phyloP scores from a whole-genome alignment of 2,888 invertebrate genomes.

The Drosophila rubida region DNA sequence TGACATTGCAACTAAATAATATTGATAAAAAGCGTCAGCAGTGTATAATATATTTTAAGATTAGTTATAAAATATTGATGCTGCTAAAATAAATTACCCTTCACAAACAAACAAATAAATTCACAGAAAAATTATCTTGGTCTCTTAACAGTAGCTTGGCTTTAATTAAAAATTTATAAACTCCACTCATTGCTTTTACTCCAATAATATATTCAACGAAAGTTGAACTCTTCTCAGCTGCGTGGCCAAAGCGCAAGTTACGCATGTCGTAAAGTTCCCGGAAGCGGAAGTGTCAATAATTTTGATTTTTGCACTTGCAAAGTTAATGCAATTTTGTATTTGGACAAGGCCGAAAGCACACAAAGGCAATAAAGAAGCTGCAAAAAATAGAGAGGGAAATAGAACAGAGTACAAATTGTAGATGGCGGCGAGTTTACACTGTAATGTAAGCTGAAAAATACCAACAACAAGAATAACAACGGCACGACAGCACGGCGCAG shows the following conservation, averaged over 20 bases:
- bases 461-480: conserved; percentile 37
- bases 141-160: not conserved
- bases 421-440: conserved; percentile 50
- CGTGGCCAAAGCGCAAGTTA: no score
- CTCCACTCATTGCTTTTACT: no score
- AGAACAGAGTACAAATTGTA: conserved; percentile 1
- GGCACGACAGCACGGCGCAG: not conserved
- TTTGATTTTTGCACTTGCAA: conserved; percentile 72
- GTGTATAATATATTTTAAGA: not conserved
- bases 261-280: conserved; percentile 28
- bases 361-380: conserved; percentile 29
- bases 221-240: no score
- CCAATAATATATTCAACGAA: not conserved
- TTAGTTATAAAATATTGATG: not conserved
- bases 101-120: no score
- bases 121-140: no score
- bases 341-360: conserved; percentile 40
- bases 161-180: not conserved
- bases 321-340: conserved; percentile 62
- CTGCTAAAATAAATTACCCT: not conserved
- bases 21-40: not conserved
- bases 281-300: conserved; percentile 67
- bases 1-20: conserved; percentile 1
- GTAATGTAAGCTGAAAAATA: conserved; percentile 57
- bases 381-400: conserved; percentile 13